Conservation (phyloP, 1,140 invertebrate species). For the Trichogramma pretiosum region DNA sequence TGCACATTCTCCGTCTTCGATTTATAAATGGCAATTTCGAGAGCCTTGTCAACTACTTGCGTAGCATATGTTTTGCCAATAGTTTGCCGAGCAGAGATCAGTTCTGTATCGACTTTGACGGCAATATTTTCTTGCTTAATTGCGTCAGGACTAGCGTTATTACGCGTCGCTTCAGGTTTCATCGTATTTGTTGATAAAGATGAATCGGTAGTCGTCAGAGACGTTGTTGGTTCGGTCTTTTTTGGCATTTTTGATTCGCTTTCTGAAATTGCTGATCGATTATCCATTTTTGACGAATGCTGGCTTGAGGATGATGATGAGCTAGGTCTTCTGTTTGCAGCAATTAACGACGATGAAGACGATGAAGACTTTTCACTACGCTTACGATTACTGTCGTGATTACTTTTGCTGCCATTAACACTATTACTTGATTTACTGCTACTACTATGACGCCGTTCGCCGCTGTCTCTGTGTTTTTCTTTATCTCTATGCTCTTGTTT, state of each 20-base stretch:
- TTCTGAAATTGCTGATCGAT: slow-evolving; percentile 2
- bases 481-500: slow-evolving; percentile 20
- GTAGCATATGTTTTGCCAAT: slow-evolving; percentile 36
- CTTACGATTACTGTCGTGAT: slow-evolving; percentile 1
- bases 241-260: background rate
- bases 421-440: slow-evolving; percentile 18
- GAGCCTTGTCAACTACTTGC: slow-evolving; percentile 40
- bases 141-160: background rate
- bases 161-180: no score
- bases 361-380: slow-evolving; percentile 9
- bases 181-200: no score
- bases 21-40: slow-evolving; percentile 43
- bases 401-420: background rate
- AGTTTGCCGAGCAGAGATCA: slow-evolving; percentile 24
- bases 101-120: slow-evolving; percentile 18
- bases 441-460: slow-evolving; percentile 25
- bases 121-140: slow-evolving; percentile 7
- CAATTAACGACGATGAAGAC: background rate
- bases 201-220: no score
- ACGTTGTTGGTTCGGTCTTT: no score
- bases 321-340: slow-evolving; percentile 9
- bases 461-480: no score
- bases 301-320: slow-evolving; percentile 5
- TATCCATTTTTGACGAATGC: slow-evolving; percentile 8
- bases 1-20: slow-evolving; percentile 44